Percentiles rank a stretch among this genome's conserved stretches.
phyloP scores from a whole-genome alignment of 2,797 vertebrate genomes.

The Phoxinus dragarum region DNA sequence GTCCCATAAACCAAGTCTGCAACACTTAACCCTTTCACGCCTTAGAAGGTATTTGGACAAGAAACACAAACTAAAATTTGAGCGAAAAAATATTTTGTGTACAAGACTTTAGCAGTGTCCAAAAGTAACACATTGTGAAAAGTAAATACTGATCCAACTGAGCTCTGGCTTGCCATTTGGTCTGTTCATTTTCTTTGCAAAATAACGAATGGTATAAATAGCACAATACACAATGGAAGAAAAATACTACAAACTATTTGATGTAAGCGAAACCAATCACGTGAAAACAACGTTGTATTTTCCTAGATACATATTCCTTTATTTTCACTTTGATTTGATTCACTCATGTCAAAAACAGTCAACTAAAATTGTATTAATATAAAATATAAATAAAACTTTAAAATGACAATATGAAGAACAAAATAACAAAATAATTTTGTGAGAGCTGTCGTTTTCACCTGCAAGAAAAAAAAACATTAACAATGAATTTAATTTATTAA shows the following conservation, averaged over 20 bases:
- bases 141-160: background rate
- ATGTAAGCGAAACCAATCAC: background rate
- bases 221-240: background rate
- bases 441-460: too few relatives aligned
- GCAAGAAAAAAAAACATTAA: too few relatives aligned
- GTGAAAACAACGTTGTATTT: background rate
- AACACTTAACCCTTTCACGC: slow-evolving; percentile 37
- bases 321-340: background rate
- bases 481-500: too few relatives aligned
- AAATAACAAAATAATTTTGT: too few relatives aligned
- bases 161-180: slow-evolving; percentile 1
- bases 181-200: background rate
- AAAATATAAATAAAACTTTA: too few relatives aligned
- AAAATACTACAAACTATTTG: background rate
- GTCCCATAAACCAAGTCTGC: slow-evolving; percentile 24
- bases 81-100: background rate
- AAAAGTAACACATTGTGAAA: background rate
- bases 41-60: background rate
- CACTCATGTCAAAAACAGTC: background rate
- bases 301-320: background rate
- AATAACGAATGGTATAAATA: background rate
- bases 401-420: too few relatives aligned
- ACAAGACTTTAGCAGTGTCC: background rate
- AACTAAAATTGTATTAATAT: too few relatives aligned
- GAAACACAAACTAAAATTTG: background rate